phyloP scores from a whole-genome alignment of 2,113 vertebrate genomes.

The Antidorcas marsupialis region DNA sequence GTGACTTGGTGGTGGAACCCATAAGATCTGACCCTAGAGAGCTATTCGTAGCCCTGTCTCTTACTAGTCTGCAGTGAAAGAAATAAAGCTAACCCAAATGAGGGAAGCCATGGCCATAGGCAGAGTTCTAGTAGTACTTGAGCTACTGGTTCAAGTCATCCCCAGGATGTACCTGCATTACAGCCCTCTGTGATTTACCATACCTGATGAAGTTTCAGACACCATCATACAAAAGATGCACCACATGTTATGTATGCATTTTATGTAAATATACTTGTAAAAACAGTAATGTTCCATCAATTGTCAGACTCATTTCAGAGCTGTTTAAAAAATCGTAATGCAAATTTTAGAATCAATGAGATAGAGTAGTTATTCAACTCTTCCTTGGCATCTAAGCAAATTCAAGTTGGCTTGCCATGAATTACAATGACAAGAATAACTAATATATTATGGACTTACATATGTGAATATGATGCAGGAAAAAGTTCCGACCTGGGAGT shows the following conservation, averaged over 20 bases:
- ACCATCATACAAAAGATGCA: not conserved
- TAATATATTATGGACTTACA: not conserved
- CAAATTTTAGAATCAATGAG: conserved; percentile 40
- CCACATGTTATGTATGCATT: not conserved
- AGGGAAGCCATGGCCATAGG: not conserved
- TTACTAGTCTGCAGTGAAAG: not conserved
- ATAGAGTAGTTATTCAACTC: not conserved
- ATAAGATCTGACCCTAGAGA: not conserved
- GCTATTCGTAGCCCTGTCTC: not conserved
- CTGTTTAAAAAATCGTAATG: not conserved
- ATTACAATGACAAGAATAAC: not conserved
- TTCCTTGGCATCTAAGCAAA: conserved; percentile 13
- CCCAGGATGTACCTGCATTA: not conserved
- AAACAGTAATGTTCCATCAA: not conserved
- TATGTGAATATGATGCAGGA: not conserved
- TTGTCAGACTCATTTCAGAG: not conserved
- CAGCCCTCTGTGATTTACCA: not conserved
- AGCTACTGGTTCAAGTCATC: not conserved
- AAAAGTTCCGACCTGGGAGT: not conserved
- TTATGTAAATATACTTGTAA: not conserved
- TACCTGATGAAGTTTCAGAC: not conserved
- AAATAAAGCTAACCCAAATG: not conserved
- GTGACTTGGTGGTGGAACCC: not conserved
- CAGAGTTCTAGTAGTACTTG: not conserved
- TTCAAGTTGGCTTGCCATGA: conserved; percentile 10